Base-by-base conservation (phyloP, 1,140 invertebrate genomes). In the Doryteuthis pealeii region DNA sequence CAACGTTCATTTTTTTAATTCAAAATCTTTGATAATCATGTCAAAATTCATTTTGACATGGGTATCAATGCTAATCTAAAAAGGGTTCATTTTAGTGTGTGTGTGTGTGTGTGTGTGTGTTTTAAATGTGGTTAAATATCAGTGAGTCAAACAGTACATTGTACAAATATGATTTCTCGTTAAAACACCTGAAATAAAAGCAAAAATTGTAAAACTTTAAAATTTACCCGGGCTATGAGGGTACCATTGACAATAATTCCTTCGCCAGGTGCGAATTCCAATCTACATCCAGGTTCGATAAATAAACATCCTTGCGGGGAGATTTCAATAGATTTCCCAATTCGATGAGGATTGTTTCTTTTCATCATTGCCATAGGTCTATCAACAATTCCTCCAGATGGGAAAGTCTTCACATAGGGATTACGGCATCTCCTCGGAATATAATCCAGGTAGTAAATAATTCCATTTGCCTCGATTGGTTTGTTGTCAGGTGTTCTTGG, bases 211-310 rank as follows among this genome's bases (percentile, higher is more conserved):
- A n/a, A n/a, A n/a, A n/a, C n/a, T n/a, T n/a, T n/a, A n/a, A n/a
- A n/a, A n/a, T 91, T 92, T 91, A 97, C 96, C 91, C 94, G 91
- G 43, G 95, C 95, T 71, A 91, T 92, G 8, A 98, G 88, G 78
- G 93, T 91, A 78, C 96, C 96, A 82, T 93, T 91, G 28, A 98
- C 93, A 43, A 94, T 96, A 79, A 98, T 93, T 71, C 96, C 96
- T 80, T 95, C 92, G 89, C 95, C 95, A 2, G 95, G 93, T 5
- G 92, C 92, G 88, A 98, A 96, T 70, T 92, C 90, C 15, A 99
- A 88, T 80, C 92, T 92, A 0, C 96, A 94, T 0, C 96, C 96
- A 0, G 96, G 91, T 82, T 96, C 93, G 62, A 99, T 91, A 32
- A 92, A 89, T 66, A 98, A 88, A 70, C 84, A 86, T 22, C 79